A percentile compares a stretch with the other conserved stretches of the same genome.
These are phyloP conservation scores for Aphaenogaster ashmeadi DNA, from an alignment of 1,140 invertebrate species.

Conservation along the genomic window DNA sequence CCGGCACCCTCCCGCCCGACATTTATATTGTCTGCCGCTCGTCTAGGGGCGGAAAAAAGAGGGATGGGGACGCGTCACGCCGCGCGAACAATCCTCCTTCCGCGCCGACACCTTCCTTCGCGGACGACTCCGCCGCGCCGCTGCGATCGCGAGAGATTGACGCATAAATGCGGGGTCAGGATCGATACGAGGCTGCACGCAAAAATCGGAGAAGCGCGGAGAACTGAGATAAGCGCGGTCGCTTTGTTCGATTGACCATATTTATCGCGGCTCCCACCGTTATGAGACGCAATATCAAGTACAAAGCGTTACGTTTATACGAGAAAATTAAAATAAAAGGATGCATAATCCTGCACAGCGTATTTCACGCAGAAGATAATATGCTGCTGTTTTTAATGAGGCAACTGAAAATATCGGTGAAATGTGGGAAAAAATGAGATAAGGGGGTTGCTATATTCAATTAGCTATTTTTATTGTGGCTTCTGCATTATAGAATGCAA, in stretches of 20 bases:
- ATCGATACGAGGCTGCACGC: neutral
- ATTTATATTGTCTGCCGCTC: constrained; percentile 82
- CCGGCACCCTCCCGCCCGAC: constrained; percentile 68
- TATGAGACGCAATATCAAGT: neutral
- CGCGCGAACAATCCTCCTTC: constrained; percentile 65
- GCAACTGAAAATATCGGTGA: constrained; percentile 24
- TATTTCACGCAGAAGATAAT: neutral
- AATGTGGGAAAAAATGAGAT: constrained; percentile 4
- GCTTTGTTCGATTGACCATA: constrained; percentile 33
- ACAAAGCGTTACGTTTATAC: constrained; percentile 25
- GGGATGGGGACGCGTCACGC: constrained; percentile 20
- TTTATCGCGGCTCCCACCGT: neutral
- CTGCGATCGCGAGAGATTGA: constrained; percentile 39
- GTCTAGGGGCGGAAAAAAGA: constrained; percentile 71
- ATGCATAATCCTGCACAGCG: neutral
- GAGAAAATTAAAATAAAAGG: neutral
- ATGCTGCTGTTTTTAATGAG: constrained; percentile 24
- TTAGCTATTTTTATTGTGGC: neutral
- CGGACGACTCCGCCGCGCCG: neutral
- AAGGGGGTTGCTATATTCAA: constrained; percentile 7
- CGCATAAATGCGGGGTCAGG: constrained; percentile 26
- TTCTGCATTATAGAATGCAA: neutral
- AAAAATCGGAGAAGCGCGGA: neutral
- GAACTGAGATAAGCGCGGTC: neutral
- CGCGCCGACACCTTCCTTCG: constrained; percentile 32